These are phyloP conservation scores for Athalia rosae DNA, from an alignment of 2,888 invertebrate species.

Conservation along the genomic window DNA sequence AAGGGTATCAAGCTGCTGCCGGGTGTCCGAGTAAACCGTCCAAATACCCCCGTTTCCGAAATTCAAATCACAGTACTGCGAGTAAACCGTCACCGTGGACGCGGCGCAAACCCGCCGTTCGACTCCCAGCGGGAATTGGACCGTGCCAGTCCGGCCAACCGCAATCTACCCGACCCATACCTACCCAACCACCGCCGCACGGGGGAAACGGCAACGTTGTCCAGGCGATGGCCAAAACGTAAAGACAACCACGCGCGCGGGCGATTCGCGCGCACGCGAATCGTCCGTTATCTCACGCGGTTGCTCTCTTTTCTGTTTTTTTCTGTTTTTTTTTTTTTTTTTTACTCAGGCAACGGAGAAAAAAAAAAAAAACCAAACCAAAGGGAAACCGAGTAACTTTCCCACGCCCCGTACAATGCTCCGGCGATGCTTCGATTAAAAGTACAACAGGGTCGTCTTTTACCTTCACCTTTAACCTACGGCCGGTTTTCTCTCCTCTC, in stretches of 20 bases:
- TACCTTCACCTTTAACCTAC: background rate
- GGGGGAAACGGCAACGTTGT: slow-evolving; percentile 24
- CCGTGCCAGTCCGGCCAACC: slow-evolving; percentile 31
- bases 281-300: slow-evolving; percentile 26
- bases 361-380: no score
- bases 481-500: background rate
- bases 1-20: background rate
- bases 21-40: slow-evolving; percentile 19
- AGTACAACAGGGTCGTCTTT: slow-evolving; percentile 21
- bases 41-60: slow-evolving; percentile 35
- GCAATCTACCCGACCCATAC: slow-evolving; percentile 28
- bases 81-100: slow-evolving; percentile 35
- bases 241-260: slow-evolving; percentile 43
- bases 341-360: background rate
- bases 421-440: slow-evolving; percentile 34
- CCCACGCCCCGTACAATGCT: background rate
- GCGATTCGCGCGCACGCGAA: slow-evolving; percentile 41
- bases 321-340: no score
- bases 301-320: no score
- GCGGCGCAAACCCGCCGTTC: background rate
- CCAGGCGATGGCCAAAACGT: slow-evolving; percentile 12
- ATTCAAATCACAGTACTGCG: slow-evolving; percentile 38
- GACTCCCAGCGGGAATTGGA: slow-evolving; percentile 38
- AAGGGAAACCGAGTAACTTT: background rate
- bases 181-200: no score